Conservation (phyloP, 53 echinoderm and acorn worm genomes). For the Paelopatides confundens region DNA sequence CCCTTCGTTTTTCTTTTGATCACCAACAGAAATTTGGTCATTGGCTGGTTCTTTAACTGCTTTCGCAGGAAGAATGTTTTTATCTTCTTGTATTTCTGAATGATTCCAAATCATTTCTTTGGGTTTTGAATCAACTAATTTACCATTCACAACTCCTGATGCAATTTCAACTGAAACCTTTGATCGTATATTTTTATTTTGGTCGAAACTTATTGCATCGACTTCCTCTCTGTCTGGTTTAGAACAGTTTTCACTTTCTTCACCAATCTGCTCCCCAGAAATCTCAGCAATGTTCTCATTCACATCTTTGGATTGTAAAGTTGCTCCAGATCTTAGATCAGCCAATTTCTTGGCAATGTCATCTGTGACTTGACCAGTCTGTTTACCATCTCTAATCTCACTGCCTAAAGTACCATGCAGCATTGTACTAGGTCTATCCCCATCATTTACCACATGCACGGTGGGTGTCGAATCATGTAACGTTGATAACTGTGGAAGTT, state of each 20-base stretch:
- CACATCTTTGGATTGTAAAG: neutral
- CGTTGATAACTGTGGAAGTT: too few relatives aligned
- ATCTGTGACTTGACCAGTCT: neutral
- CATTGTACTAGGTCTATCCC: too few relatives aligned
- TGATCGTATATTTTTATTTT: neutral
- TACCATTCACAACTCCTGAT: neutral
- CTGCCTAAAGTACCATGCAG: too few relatives aligned
- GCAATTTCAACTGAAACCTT: neutral
- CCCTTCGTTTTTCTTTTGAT: neutral
- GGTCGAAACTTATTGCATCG: neutral
- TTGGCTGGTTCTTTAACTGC: neutral
- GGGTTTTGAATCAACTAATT: neutral
- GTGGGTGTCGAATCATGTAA: too few relatives aligned
- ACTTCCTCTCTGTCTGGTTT: neutral
- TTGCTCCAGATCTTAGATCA: neutral
- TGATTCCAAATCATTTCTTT: too few relatives aligned
- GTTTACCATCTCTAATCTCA: too few relatives aligned
- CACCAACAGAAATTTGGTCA: too few relatives aligned
- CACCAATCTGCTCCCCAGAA: neutral
- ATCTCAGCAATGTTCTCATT: neutral
- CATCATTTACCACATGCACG: too few relatives aligned
- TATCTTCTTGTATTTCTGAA: too few relatives aligned
- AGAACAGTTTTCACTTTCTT: neutral
- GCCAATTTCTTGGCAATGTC: neutral
- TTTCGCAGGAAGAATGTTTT: too few relatives aligned